These are phyloP conservation scores for Lindbergichthys nudifrons DNA, from an alignment of 2,797 vertebrate species.

Conservation along the genomic window DNA sequence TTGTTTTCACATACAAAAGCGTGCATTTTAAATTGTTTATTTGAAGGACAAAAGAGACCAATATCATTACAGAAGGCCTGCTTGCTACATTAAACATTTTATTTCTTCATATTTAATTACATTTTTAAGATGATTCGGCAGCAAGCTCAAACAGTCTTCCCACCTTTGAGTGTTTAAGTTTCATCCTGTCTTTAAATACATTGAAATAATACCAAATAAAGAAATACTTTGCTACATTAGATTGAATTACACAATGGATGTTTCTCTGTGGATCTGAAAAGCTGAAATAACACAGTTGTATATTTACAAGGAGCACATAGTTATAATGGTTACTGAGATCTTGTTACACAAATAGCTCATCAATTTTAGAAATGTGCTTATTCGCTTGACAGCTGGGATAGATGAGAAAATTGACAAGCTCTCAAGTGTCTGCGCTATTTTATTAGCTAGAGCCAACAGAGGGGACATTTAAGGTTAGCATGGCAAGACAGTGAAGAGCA, in stretches of 20 bases:
- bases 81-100: background rate
- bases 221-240: background rate
- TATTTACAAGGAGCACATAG: slow-evolving; percentile 1
- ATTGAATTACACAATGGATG: background rate
- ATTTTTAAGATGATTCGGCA: background rate
- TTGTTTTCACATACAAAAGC: background rate
- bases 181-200: background rate
- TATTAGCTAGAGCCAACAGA: background rate
- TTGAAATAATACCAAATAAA: too few species aligned
- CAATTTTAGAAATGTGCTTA: background rate
- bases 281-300: background rate
- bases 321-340: background rate
- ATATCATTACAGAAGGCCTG: background rate
- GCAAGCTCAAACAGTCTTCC: background rate
- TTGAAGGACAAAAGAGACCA: background rate
- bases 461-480: background rate
- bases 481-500: background rate
- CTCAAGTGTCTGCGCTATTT: background rate
- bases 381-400: background rate
- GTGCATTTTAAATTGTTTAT: background rate
- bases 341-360: background rate
- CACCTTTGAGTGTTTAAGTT: background rate
- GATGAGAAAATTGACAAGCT: background rate
- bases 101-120: background rate
- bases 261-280: background rate